Evolutionary conservation across 2,113 vertebrate species (phyloP), one percentile per base, ranked within the genome.

Genomic region (Indicator indicator): DNA sequence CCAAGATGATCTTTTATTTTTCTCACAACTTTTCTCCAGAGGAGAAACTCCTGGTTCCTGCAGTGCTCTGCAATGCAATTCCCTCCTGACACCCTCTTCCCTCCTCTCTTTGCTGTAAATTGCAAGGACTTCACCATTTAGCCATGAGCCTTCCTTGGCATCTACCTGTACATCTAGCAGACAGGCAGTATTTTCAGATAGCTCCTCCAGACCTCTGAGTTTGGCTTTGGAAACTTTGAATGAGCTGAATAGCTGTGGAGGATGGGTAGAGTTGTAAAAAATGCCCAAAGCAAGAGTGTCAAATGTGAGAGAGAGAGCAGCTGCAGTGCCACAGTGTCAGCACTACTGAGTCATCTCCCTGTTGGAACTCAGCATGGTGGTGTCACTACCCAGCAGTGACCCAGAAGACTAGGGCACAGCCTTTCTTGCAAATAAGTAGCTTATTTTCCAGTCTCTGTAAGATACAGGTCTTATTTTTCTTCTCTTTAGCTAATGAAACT

Each of bases 1-100:
- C 77, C 44, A 83, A 86, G 54, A 87, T 40, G 58, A 73, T 71
- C 32, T 42, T 88, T 92, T 93, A 72, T 63, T 78, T 94, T 94
- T 74, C 83, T 84, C 88, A 63, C 78, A 73, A 50, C 30, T 5
- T 4, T 32, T 88, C 48, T 74, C 65, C 28, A 87, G 56, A 90
- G 59, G 36, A 97, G 72, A 88, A 94, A 93, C 58, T 76, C 52
- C 4, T 5, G 9, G 13, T 83, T 78, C 62, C 77, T 71, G 78
- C 58, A 69, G 40, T 32, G 24, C 12, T 38, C 38, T 71, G 52
- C 60, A 68, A 68, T 0, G 3, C 38, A 44, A 46, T 81, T 88
- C 72, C 32, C 56, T 88, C 38, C 32, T 74, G 58, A 58, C 1
- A 2, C 9, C 16, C 33, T 70, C 55, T 78, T 89, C 73, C 36